Percentiles rank a stretch among this genome's conserved stretches.
Conservation (phyloP, 2,888 invertebrate species). For the Hirtodrosophila cameraria region DNA sequence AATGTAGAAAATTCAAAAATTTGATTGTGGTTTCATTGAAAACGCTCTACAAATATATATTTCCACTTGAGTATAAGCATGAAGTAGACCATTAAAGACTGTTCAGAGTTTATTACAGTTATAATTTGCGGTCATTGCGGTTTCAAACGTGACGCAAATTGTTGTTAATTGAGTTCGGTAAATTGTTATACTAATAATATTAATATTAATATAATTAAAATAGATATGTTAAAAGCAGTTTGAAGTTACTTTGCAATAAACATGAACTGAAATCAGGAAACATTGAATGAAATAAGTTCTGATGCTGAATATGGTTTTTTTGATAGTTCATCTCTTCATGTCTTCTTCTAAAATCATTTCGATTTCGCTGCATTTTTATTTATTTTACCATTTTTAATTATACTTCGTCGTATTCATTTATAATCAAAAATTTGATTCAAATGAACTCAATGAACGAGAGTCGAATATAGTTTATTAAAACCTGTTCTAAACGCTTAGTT, state of each 20-base stretch:
- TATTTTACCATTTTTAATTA: too few relatives aligned
- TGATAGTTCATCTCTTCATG: too few relatives aligned
- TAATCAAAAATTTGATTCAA: too few relatives aligned
- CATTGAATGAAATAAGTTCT: too few relatives aligned
- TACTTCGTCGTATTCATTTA: too few relatives aligned
- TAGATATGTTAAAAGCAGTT: constrained; percentile 7
- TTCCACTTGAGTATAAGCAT: constrained; percentile 4
- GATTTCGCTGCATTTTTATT: too few relatives aligned
- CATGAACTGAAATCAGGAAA: constrained; percentile 1
- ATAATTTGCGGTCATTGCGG: constrained; percentile 39
- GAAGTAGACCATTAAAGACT: constrained; percentile 20
- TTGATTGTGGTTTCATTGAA: constrained; percentile 39
- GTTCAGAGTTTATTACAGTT: constrained; percentile 45
- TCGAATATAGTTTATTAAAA: too few relatives aligned
- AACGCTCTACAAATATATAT: background rate
- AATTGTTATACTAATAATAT: background rate
- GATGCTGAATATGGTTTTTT: too few relatives aligned
- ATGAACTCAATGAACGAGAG: too few relatives aligned
- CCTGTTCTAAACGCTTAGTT: too few relatives aligned
- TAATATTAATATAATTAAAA: background rate
- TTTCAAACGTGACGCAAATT: constrained; percentile 11
- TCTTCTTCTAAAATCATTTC: too few relatives aligned
- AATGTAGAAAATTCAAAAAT: constrained; percentile 25
- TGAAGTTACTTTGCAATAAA: constrained; percentile 18
- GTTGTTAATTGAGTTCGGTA: background rate